Base-by-base conservation (phyloP, 64 coral and sea anemone genomes). In the Anthopleura sola region DNA sequence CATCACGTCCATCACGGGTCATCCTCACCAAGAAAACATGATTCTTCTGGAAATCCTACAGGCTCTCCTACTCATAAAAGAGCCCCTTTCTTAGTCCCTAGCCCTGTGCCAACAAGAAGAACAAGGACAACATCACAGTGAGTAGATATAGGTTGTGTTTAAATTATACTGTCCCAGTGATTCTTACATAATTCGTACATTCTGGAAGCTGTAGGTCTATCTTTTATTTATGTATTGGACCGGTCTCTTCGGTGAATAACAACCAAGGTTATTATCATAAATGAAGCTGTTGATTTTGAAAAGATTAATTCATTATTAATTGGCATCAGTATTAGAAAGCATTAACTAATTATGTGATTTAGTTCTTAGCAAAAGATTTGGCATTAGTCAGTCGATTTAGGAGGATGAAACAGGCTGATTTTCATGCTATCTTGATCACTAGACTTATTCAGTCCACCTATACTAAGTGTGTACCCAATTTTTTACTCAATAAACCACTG, bases 51-150 rank as follows among this genome's bases (percentile, higher is more conserved):
- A 15, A 83, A 40, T 28, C 93, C 85, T 37, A 55, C 58, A n/a
- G 55, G 39, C 3, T 88, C 93, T 12, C 90, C 94, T 33, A 28
- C 64, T 13, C 90, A 88, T 18, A 95, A 81, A 40, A 85, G 88
- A 68, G 69, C 68, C 8, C 94, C 86, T 0, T 93, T 93, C 71
- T 85, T 89, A 83, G 36, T 98, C 3, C 96, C 96, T 18, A 94
- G 96, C 48, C 96, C 92, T 57, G 69, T 94, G 32, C 92, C 90
- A 5, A 98, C 92, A n/a, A 88, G 92, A 81, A 90, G 95, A 75
- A 98, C 78, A 31, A 94, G 96, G 68, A 98, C 96, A 31, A 92
- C 96, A 51, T 98, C 96, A 31, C 92, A 94, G 96, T 98, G 78
- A 92, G 96, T 68, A 57, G 66, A 36, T 71, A 34, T 34, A n/a